These are phyloP conservation scores for Tinea trinotella DNA, from an alignment of 2,888 invertebrate genomes.

Conservation along the genomic window DNA sequence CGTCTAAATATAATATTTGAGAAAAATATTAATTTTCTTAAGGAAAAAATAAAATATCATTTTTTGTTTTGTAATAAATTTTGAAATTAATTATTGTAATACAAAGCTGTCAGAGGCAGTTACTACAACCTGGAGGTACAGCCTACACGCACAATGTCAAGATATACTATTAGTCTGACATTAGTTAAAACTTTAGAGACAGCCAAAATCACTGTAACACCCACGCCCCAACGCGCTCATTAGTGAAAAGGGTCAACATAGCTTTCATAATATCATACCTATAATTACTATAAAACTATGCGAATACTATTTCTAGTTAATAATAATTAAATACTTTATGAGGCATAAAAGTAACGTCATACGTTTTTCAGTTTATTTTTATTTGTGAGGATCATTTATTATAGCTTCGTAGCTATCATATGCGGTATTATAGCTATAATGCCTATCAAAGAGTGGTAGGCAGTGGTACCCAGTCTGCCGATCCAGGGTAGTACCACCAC, in stretches of 20 bases:
- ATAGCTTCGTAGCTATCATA: too few species aligned
- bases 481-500: too few species aligned
- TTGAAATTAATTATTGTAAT: not conserved
- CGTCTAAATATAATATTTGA: not conserved
- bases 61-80: not conserved
- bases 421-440: too few species aligned
- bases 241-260: constrained; percentile 11
- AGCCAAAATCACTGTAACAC: constrained; percentile 9
- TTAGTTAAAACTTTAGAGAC: constrained; percentile 11
- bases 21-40: too few species aligned
- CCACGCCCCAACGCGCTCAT: constrained; percentile 3
- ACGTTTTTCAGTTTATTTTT: too few species aligned
- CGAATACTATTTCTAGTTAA: not conserved
- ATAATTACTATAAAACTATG: not conserved
- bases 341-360: too few species aligned
- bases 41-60: not conserved
- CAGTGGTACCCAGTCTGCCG: too few species aligned
- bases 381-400: too few species aligned
- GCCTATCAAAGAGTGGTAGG: too few species aligned
- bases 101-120: not conserved
- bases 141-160: constrained; percentile 8
- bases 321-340: not conserved
- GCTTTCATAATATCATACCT: not conserved
- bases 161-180: not conserved
- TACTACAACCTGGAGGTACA: not conserved